phyloP scores from a whole-genome alignment of 2,888 invertebrate genomes.

The Philhelius pedissequus region DNA sequence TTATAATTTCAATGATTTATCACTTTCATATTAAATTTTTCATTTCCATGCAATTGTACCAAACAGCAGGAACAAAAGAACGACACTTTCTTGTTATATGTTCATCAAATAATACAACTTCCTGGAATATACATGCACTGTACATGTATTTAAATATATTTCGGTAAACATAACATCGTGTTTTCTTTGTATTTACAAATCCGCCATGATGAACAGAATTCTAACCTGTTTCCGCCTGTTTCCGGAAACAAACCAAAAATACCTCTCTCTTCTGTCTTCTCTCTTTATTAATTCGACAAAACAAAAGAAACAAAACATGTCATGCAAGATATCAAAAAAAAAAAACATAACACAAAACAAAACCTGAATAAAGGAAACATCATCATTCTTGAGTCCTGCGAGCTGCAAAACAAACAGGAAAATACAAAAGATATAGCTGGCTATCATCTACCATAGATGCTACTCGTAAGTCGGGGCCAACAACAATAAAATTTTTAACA shows the following conservation, averaged over 20 bases:
- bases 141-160: not conserved
- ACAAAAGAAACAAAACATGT: slow-evolving; percentile 47
- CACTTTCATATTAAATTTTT: slow-evolving; percentile 11
- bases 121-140: not conserved
- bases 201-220: slow-evolving; percentile 40
- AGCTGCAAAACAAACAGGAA: not conserved
- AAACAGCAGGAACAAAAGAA: slow-evolving; percentile 12
- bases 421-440: no score
- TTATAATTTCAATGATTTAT: slow-evolving; percentile 39
- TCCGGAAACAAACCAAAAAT: slow-evolving; percentile 48
- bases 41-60: slow-evolving; percentile 20
- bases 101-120: slow-evolving; percentile 16
- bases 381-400: not conserved
- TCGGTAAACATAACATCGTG: not conserved
- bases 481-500: slow-evolving; percentile 1
- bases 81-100: slow-evolving; percentile 30
- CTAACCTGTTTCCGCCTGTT: slow-evolving; percentile 16
- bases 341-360: slow-evolving; percentile 9
- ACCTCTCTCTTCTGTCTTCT: slow-evolving; percentile 40
- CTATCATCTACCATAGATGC: not conserved
- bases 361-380: not conserved
- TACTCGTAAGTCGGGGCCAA: not conserved
- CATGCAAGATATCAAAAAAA: slow-evolving; percentile 25
- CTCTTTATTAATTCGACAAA: slow-evolving; percentile 55
- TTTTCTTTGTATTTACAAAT: slow-evolving; percentile 22